These are phyloP conservation scores for Bombycilla garrulus DNA, from an alignment of 2,113 vertebrate species.

Conservation along the genomic window DNA sequence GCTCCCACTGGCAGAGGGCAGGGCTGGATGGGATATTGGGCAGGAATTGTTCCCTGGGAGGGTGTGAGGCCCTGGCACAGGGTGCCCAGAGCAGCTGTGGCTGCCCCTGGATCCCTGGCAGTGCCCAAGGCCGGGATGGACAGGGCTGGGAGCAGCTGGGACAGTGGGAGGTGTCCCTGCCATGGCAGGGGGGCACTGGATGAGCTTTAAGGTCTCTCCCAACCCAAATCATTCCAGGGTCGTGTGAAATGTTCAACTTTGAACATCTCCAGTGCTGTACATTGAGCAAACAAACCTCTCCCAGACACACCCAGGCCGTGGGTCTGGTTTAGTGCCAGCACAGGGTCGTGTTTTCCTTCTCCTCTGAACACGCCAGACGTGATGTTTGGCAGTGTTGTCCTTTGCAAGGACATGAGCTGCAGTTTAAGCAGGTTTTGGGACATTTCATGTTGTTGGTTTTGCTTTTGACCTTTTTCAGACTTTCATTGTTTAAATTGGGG, in stretches of 20 bases:
- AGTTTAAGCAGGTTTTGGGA: not conserved
- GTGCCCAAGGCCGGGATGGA: not conserved
- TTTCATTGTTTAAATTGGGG: not conserved
- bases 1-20: not conserved
- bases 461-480: not conserved
- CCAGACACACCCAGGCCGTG: not conserved
- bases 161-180: not conserved
- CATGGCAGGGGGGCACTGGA: not conserved
- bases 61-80: not conserved
- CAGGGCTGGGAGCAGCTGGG: not conserved
- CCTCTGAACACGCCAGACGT: not conserved
- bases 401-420: not conserved
- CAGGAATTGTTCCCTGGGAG: not conserved
- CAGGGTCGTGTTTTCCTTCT: not conserved
- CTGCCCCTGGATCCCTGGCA: not conserved
- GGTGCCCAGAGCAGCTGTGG: not conserved
- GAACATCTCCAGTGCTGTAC: not conserved
- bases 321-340: not conserved
- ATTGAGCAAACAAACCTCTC: not conserved
- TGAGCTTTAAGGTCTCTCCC: accelerated
- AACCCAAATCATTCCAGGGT: not conserved
- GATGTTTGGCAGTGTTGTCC: not conserved
- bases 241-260: not conserved
- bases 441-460: not conserved
- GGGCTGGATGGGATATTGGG: not conserved